Evolutionary conservation across 1,140 invertebrate species (phyloP).

Genomic region (Sycophaga agraensis): DNA sequence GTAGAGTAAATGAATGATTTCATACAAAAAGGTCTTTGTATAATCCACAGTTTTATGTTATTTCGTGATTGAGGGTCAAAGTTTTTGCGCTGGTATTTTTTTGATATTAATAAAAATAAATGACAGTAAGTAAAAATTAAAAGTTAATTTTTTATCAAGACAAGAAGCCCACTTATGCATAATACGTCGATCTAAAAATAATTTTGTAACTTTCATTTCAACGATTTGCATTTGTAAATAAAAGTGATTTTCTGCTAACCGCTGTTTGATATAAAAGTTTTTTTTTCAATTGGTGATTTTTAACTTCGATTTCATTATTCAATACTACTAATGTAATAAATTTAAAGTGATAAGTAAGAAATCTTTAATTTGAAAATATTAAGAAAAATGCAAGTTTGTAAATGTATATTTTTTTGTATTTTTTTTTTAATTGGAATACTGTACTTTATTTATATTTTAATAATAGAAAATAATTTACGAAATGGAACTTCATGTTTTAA

Average conservation of each 20-base stretch:
- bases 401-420: slow-evolving; percentile 21
- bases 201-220: slow-evolving; percentile 31
- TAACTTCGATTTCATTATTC: slow-evolving; percentile 9
- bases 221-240: slow-evolving; percentile 31
- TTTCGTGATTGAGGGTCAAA: slow-evolving; percentile 21
- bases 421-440: slow-evolving; percentile 11
- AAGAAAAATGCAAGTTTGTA: slow-evolving; percentile 22
- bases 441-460: slow-evolving; percentile 26
- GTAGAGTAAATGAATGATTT: slow-evolving; percentile 22
- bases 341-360: slow-evolving; percentile 12
- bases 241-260: slow-evolving; percentile 25
- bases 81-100: slow-evolving; percentile 29
- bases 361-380: slow-evolving; percentile 19
- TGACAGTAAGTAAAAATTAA: slow-evolving; percentile 26
- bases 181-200: slow-evolving; percentile 14
- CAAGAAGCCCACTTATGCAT: slow-evolving; percentile 18
- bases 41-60: slow-evolving; percentile 28
- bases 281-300: slow-evolving; percentile 16
- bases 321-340: slow-evolving; percentile 17
- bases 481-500: slow-evolving; percentile 22
- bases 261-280: slow-evolving; percentile 15
- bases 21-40: slow-evolving; percentile 15
- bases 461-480: slow-evolving; percentile 14
- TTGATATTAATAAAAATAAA: slow-evolving; percentile 31
- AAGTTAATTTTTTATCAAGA: slow-evolving; percentile 23